Base-by-base conservation (phyloP, 2,113 vertebrate species). In the Thomomys bottae region DNA sequence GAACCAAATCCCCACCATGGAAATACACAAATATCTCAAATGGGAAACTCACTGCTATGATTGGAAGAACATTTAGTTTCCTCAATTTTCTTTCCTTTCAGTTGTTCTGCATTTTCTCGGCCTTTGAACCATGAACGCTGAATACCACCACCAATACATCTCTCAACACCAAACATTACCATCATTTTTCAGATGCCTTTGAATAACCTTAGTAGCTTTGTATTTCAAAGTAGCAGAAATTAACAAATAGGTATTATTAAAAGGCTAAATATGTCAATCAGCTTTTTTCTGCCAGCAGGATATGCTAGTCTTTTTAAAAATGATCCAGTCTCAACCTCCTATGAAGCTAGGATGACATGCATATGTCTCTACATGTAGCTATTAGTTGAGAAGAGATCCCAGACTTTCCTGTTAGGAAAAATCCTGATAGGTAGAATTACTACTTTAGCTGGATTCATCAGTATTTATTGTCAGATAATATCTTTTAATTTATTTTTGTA, bases 101-200 rank as follows among this genome's bases (percentile, higher is more conserved):
- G 32, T n/a, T 94, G 32, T n/a, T 94, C 17, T 36, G 36, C 73
- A 61, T 72, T 61, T 38, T 70, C 84, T 93, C 59, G 90, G 3
- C 23, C 30, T 96, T 94, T 84, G 34, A 80, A 34, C 7, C 93
- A n/a, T 88, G 45, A 9, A 61, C 88, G 67, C 94, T 94, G 73
- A 95, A 66, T 83, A 71, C 81, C 68, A 86, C 73, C 83, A 82
- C 91, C 45, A 42, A 85, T 93, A 88, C 73, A 94, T 94, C 89
- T 92, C 2, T 34, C 96, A 94, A 96, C 93, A 59, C 57, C 68
- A 89, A 87, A 64, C 83, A 45, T 92, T 96, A 57, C 63, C 91
- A 92, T 73, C 95, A 89, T 96, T 92, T 95, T 95, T 76, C 80
- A 93, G 85, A 95, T 93, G 96, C 92, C n/a, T 49, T 67, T 68